These are phyloP conservation scores for Melinopterus prodromus DNA, from an alignment of 2,888 invertebrate genomes.

Conservation along the genomic window DNA sequence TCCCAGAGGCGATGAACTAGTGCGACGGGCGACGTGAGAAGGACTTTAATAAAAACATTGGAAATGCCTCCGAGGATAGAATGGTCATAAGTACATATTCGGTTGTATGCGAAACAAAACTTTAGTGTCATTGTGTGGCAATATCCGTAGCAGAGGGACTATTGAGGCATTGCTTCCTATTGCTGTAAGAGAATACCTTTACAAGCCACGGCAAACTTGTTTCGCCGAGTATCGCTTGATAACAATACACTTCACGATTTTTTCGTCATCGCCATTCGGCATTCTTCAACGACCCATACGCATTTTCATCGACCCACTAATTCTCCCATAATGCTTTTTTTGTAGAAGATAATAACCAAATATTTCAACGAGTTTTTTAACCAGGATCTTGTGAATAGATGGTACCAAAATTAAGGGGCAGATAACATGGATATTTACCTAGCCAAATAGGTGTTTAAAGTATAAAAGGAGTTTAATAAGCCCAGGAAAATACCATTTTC, in stretches of 20 bases:
- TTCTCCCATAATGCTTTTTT: background rate
- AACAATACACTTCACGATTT: conserved; percentile 4
- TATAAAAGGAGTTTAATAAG: no score
- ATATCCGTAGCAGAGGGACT: conserved; percentile 46
- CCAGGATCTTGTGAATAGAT: no score
- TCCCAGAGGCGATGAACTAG: conserved; percentile 13
- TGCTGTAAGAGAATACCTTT: background rate
- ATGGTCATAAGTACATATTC: conserved; percentile 39
- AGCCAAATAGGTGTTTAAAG: no score
- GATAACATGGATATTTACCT: no score
- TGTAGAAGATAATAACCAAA: no score
- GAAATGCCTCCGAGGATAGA: conserved; percentile 42
- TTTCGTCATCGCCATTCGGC: background rate
- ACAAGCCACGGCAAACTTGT: background rate
- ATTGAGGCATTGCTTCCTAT: conserved; percentile 4
- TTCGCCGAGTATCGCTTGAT: background rate
- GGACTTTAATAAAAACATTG: conserved; percentile 20
- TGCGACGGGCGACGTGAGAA: background rate
- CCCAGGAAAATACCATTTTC: no score
- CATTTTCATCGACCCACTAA: background rate
- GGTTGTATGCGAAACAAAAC: conserved; percentile 52
- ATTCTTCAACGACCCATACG: background rate
- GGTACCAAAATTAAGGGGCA: no score
- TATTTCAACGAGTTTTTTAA: no score
- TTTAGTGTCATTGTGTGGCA: conserved; percentile 59